These are phyloP conservation scores for Apis cerana DNA, from an alignment of 1,140 invertebrate genomes.

Conservation along the genomic window DNA sequence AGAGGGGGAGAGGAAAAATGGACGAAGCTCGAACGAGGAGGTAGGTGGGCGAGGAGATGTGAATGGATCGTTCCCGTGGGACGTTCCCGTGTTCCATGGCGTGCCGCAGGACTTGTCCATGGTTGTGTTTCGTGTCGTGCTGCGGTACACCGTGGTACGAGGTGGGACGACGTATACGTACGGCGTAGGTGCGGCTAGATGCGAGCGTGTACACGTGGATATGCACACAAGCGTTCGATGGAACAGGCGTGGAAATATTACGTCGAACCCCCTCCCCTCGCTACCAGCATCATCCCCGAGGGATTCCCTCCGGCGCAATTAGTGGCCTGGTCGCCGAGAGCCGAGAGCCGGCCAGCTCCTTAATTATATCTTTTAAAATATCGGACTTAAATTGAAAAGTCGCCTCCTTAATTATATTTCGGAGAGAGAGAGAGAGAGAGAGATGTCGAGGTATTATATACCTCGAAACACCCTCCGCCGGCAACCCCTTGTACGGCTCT, in stretches of 20 bases:
- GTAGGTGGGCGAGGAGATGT: constrained; percentile 36
- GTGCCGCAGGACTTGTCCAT: constrained; percentile 66
- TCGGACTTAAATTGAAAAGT: constrained; percentile 78
- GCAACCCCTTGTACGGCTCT: constrained; percentile 21
- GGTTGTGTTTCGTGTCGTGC: constrained; percentile 64
- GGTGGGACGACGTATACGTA: neutral
- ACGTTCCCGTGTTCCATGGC: constrained; percentile 63
- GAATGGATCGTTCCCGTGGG: constrained; percentile 64
- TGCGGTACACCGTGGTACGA: constrained; percentile 53
- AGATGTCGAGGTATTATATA: constrained; percentile 67
- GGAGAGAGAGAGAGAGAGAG: neutral
- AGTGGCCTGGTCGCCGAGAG: constrained; percentile 70
- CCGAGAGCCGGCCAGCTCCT: constrained; percentile 64
- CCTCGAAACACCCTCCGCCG: constrained; percentile 30
- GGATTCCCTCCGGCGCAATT: constrained; percentile 68
- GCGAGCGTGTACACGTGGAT: neutral
- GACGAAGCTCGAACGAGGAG: neutral
- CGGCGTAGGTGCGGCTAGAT: neutral
- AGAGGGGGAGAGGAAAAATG: neutral
- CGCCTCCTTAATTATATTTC: constrained; percentile 75
- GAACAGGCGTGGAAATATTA: constrained; percentile 55
- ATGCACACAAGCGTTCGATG: neutral
- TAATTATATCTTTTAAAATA: constrained; percentile 79
- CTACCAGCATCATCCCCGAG: constrained; percentile 35
- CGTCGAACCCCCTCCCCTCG: neutral